Percentiles rank a stretch among this genome's conserved stretches.
Evolutionary conservation across 35 echinoderm and acorn worm species (phyloP).

Genomic region (Acanthaster planci): DNA sequence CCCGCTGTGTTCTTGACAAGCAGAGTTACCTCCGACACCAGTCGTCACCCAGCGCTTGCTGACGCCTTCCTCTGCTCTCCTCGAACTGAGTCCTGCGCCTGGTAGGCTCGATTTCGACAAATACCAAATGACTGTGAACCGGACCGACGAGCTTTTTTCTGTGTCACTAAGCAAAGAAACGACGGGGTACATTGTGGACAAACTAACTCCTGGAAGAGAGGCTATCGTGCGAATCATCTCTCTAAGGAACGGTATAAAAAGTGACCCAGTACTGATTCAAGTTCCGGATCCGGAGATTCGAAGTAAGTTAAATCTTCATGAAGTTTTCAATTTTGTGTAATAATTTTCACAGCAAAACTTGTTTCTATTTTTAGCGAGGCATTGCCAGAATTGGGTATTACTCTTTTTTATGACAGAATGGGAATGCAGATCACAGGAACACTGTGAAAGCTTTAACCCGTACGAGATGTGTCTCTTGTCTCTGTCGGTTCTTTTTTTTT

Average conservation of each 20-base stretch:
- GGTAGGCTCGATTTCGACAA: neutral
- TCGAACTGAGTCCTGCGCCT: neutral
- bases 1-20: neutral
- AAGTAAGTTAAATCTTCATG: neutral
- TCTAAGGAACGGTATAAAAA: neutral
- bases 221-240: neutral
- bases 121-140: neutral
- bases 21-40: slow-evolving; percentile 9
- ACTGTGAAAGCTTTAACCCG: too few relatives aligned
- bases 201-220: neutral
- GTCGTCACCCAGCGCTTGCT: slow-evolving; percentile 11
- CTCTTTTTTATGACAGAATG: too few relatives aligned
- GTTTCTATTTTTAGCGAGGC: too few relatives aligned
- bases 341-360: too few relatives aligned
- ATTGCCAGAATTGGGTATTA: too few relatives aligned
- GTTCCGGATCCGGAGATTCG: neutral
- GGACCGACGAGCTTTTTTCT: neutral
- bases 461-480: too few relatives aligned
- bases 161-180: neutral
- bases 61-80: neutral
- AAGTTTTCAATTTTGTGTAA: too few relatives aligned
- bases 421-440: too few relatives aligned
- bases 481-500: too few relatives aligned
- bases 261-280: neutral
- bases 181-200: neutral